Evolutionary conservation across 2,113 vertebrate species (phyloP).

Genomic region (Nothobranchius furzeri): DNA sequence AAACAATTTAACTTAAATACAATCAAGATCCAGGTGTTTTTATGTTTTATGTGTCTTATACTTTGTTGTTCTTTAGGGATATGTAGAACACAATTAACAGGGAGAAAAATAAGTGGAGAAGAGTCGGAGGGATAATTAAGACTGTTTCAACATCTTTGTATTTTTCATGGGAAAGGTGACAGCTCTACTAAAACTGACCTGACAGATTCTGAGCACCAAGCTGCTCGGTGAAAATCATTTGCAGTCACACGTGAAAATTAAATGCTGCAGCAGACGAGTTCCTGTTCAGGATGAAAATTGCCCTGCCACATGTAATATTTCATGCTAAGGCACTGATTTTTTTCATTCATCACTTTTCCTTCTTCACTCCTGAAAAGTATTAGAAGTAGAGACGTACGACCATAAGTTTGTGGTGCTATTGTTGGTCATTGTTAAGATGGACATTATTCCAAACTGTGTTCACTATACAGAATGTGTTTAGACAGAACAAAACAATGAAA

Average conservation of each 20-base stretch:
- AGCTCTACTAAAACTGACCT: constrained; percentile 45
- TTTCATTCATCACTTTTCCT: constrained; percentile 46
- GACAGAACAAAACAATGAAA: too few relatives aligned
- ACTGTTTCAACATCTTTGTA: constrained; percentile 49
- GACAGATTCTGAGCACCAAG: constrained; percentile 38
- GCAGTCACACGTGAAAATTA: constrained; percentile 76
- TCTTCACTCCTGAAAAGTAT: constrained; percentile 29
- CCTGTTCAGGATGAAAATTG: constrained; percentile 74
- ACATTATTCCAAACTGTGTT: too few relatives aligned
- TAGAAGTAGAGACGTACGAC: constrained; percentile 16
- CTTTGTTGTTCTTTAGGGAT: constrained; percentile 6
- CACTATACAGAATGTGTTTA: too few relatives aligned
- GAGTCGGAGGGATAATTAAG: constrained; percentile 21
- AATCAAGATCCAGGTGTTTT: constrained; percentile 11
- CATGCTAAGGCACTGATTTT: constrained; percentile 41
- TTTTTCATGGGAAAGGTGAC: constrained; percentile 44
- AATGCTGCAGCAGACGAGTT: constrained; percentile 42
- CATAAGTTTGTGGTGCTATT: constrained; percentile 12
- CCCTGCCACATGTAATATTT: constrained; percentile 77
- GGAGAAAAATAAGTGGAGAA: background rate
- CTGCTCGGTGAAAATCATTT: constrained; percentile 49
- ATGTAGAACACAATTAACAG: too few relatives aligned
- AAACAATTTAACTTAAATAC: too few relatives aligned
- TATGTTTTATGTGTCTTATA: constrained; percentile 2
- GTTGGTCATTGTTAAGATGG: too few relatives aligned